A percentile compares a stretch with the other conserved stretches of the same genome.
phyloP scores from a whole-genome alignment of 2,797 vertebrate genomes.

The Hirundo rustica region DNA sequence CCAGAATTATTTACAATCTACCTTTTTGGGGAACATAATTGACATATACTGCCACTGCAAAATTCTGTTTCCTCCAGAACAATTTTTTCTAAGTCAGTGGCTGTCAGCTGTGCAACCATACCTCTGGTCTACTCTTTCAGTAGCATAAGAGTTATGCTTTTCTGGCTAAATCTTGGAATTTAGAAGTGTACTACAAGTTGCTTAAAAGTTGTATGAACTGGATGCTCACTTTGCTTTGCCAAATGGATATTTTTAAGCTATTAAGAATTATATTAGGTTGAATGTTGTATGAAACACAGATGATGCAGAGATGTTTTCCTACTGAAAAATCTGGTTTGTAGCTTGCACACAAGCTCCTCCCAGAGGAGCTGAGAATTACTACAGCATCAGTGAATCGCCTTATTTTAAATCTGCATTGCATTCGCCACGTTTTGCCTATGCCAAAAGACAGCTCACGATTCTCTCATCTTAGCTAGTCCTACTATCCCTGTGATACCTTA shows the following conservation, averaged over 20 bases:
- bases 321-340: neutral
- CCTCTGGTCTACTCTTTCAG: neutral
- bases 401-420: neutral
- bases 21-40: neutral
- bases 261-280: neutral
- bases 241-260: neutral
- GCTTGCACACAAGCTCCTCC: slow-evolving; percentile 65
- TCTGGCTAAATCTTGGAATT: neutral
- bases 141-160: neutral
- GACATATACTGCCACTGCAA: neutral
- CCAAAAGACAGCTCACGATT: neutral
- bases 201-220: neutral
- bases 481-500: neutral
- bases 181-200: neutral
- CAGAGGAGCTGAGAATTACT: slow-evolving; percentile 54
- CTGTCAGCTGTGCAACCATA: neutral
- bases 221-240: neutral
- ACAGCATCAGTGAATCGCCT: neutral
- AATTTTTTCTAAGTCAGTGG: neutral
- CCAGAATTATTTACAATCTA: neutral
- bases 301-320: neutral
- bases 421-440: neutral
- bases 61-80: neutral
- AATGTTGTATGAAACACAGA: neutral
- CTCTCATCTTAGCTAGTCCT: neutral